These are phyloP conservation scores for Ochotona princeps DNA, from an alignment of 2,113 vertebrate species.

Conservation along the genomic window DNA sequence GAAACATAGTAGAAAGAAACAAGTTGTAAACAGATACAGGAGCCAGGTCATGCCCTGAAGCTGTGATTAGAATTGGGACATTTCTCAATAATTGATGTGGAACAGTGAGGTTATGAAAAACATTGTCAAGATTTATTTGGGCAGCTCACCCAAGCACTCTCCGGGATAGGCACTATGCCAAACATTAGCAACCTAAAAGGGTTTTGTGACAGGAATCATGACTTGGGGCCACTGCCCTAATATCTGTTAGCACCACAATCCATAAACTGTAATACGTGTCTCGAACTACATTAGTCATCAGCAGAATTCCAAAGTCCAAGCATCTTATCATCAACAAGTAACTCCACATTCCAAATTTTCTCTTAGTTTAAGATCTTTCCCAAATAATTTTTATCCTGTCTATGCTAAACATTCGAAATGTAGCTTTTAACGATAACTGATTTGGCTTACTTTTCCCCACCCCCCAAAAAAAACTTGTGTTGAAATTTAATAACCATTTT, in stretches of 20 bases:
- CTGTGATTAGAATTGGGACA: background rate
- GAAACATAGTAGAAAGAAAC: background rate
- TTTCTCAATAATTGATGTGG: background rate
- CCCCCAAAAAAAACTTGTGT: background rate
- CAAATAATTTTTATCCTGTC: background rate
- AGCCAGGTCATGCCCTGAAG: background rate
- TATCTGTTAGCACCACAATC: background rate
- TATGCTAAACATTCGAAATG: background rate
- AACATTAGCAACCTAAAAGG: background rate
- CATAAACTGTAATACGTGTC: background rate
- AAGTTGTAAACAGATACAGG: background rate
- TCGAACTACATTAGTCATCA: background rate
- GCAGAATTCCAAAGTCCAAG: background rate
- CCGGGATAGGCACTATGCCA: background rate
- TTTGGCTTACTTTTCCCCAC: background rate
- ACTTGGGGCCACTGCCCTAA: background rate
- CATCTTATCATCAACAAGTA: background rate
- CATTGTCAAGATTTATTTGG: background rate
- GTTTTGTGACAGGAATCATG: background rate
- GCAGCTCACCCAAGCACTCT: background rate
- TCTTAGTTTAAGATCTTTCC: background rate
- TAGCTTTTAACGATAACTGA: background rate
- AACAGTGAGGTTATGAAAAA: background rate
- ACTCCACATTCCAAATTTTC: background rate
- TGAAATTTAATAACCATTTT: background rate